Percentiles rank a stretch among this genome's conserved stretches.
Conservation (phyloP, 1,140 invertebrate species). For the Heliconius melpomene region DNA sequence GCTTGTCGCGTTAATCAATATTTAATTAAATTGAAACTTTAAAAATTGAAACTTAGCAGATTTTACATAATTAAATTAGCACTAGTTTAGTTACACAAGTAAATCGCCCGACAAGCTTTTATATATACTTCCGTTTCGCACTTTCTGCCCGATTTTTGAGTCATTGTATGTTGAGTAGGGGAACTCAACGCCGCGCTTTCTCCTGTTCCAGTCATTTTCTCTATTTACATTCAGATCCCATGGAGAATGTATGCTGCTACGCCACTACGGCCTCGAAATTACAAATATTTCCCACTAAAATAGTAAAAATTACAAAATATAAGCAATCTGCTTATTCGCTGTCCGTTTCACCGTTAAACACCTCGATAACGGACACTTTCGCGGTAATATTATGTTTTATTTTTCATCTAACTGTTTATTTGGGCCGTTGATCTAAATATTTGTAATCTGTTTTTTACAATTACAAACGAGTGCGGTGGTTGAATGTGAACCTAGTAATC, state of each 20-base stretch:
- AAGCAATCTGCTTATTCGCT: not conserved
- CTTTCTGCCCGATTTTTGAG: too few species aligned
- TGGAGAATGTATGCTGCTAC: too few species aligned
- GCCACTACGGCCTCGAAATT: too few species aligned
- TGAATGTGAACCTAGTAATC: not conserved
- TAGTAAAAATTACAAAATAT: not conserved
- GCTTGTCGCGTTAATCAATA: too few species aligned
- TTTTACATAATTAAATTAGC: too few species aligned
- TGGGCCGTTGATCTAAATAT: not conserved
- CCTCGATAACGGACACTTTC: not conserved
- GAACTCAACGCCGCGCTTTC: not conserved
- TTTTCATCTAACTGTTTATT: conserved; percentile 1
- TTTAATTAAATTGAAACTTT: too few species aligned
- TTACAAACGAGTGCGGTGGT: not conserved
- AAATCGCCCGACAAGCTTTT: too few species aligned
- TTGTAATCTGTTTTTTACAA: not conserved
- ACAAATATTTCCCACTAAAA: not conserved
- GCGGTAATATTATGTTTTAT: not conserved
- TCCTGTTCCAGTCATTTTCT: too few species aligned
- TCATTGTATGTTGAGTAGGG: not conserved
- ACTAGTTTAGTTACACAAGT: too few species aligned
- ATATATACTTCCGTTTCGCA: too few species aligned
- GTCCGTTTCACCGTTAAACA: not conserved
- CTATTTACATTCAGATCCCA: too few species aligned
- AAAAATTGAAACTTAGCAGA: too few species aligned